Evolutionary conservation across 2,797 vertebrate genomes (phyloP).

Genomic region (Spheniscus humboldti): DNA sequence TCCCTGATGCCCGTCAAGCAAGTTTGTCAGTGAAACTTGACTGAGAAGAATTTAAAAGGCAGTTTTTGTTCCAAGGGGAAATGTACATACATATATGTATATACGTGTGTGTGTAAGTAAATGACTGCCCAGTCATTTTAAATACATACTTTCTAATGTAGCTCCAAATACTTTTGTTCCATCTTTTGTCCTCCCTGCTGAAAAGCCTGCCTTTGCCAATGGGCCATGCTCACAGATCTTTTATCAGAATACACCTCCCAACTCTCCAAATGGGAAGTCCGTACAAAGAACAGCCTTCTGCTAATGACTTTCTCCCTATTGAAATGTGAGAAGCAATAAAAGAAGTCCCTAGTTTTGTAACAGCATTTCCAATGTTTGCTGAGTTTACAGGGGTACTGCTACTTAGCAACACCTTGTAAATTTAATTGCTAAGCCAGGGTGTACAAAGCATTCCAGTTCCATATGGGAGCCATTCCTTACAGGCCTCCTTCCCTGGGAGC

Average conservation of each 20-base stretch:
- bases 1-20: constrained; percentile 79
- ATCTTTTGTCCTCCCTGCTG: neutral
- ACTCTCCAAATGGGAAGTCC: constrained; percentile 36
- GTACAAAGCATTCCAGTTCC: constrained; percentile 60
- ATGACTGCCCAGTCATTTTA: constrained; percentile 14
- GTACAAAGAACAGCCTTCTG: constrained; percentile 46
- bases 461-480: constrained; percentile 62
- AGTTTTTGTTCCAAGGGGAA: constrained; percentile 59
- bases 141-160: neutral
- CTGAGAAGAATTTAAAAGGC: constrained; percentile 78
- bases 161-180: neutral
- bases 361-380: constrained; percentile 50
- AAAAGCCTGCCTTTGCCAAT: neutral
- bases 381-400: constrained; percentile 44
- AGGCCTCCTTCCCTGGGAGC: constrained; percentile 31
- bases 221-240: neutral
- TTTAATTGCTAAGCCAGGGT: constrained; percentile 38
- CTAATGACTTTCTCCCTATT: constrained; percentile 35
- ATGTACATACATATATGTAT: neutral
- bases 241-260: neutral
- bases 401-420: constrained; percentile 64
- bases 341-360: constrained; percentile 39
- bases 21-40: constrained; percentile 78
- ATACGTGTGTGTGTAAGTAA: neutral
- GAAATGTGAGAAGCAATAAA: constrained; percentile 52